A percentile compares a stretch with the other conserved stretches of the same genome.
phyloP scores from a whole-genome alignment of 1,140 invertebrate species.

The Teleopsis dalmanni region DNA sequence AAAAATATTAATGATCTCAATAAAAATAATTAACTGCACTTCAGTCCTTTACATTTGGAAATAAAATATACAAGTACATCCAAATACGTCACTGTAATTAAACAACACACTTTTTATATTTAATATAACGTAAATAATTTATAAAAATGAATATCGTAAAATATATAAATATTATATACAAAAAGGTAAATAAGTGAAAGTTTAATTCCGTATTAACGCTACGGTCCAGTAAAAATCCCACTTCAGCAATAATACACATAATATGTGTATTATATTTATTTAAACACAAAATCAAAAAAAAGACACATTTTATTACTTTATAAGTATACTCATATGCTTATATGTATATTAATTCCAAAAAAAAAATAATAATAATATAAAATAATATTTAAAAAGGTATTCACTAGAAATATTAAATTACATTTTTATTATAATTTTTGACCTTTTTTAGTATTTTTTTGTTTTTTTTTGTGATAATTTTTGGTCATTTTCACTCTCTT shows the following conservation, averaged over 20 bases:
- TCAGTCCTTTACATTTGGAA: too few relatives aligned
- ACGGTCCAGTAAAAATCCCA: conserved; percentile 17
- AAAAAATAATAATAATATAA: conserved; percentile 7
- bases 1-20: too few relatives aligned
- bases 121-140: too few relatives aligned
- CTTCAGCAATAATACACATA: neutral
- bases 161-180: conserved; percentile 1
- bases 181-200: conserved; percentile 35
- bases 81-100: too few relatives aligned
- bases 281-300: conserved; percentile 2
- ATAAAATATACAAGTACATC: too few relatives aligned
- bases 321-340: neutral
- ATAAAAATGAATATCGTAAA: conserved; percentile 2
- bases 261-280: neutral
- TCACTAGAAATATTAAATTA: too few relatives aligned
- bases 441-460: neutral
- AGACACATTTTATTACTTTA: neutral
- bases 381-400: conserved; percentile 20
- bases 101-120: too few relatives aligned
- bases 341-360: neutral
- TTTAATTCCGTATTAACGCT: conserved; percentile 32
- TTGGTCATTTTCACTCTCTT: neutral
- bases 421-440: conserved; percentile 20
- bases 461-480: neutral
- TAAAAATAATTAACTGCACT: too few relatives aligned